Evolutionary conservation across 2,113 vertebrate species (phyloP).

Genomic region (Chlamydotis undulata): DNA sequence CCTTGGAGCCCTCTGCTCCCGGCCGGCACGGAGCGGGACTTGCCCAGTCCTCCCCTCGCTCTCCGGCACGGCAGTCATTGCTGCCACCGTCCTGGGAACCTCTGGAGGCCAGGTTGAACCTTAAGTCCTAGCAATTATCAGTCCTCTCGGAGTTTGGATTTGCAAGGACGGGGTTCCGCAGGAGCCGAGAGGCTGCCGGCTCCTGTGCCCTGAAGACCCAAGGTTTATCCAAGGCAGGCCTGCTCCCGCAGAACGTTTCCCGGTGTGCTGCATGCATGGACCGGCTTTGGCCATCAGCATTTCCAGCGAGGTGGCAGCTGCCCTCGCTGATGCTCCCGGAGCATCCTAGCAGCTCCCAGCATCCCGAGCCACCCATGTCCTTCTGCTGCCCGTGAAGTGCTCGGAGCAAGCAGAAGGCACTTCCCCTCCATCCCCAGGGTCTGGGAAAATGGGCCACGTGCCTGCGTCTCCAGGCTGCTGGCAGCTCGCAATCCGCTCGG

Average conservation of each 20-base stretch:
- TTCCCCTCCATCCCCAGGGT: neutral
- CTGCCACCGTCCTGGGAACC: neutral
- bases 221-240: neutral
- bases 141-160: neutral
- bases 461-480: neutral
- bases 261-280: neutral
- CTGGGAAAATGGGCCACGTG: accelerated
- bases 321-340: neutral
- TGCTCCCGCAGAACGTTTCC: accelerated
- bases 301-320: neutral
- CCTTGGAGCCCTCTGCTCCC: neutral
- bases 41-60: neutral
- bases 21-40: accelerated
- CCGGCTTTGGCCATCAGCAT: neutral
- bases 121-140: neutral
- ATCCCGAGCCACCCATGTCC: accelerated
- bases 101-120: neutral
- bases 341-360: neutral
- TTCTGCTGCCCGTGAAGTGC: neutral
- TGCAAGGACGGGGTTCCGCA: neutral
- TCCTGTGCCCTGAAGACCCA: neutral
- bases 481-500: accelerated
- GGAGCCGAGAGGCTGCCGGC: neutral
- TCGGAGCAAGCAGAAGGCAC: neutral
- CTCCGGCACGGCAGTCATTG: neutral